Conservation (phyloP, 2,888 invertebrate species). For the Eurytoma californica region DNA sequence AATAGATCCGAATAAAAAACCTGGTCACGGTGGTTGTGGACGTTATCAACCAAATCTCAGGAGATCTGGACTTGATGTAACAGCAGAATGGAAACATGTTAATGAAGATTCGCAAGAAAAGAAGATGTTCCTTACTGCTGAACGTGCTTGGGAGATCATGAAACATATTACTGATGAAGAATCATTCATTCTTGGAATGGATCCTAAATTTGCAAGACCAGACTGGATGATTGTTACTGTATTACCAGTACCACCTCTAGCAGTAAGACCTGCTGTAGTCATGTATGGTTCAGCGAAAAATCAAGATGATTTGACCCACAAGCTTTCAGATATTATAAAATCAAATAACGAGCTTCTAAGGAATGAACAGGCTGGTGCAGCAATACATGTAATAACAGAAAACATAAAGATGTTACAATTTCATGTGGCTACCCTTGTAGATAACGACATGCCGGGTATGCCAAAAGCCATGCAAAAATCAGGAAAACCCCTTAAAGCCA, state of each 20-base stretch:
- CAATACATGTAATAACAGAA: slow-evolving; percentile 97
- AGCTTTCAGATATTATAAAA: slow-evolving; percentile 98
- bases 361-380: slow-evolving; percentile 97
- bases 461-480: slow-evolving; percentile 99
- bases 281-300: slow-evolving; percentile 99
- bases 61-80: slow-evolving; percentile 92
- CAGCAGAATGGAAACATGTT: slow-evolving; percentile 98
- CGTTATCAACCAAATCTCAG: slow-evolving; percentile 96
- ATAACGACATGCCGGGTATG: slow-evolving; percentile 99
- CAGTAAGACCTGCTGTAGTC: slow-evolving; percentile 97
- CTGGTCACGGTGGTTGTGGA: slow-evolving; percentile 96
- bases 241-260: slow-evolving; percentile 96
- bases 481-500: slow-evolving; percentile 97
- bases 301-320: slow-evolving; percentile 99
- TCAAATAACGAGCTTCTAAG: slow-evolving; percentile 95
- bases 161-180: slow-evolving; percentile 98
- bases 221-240: slow-evolving; percentile 99
- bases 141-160: slow-evolving; percentile 97
- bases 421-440: slow-evolving; percentile 97
- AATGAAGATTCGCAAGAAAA: slow-evolving; percentile 99
- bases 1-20: slow-evolving; percentile 77
- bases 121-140: slow-evolving; percentile 94
- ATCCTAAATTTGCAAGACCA: slow-evolving; percentile 96
- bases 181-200: slow-evolving; percentile 95
- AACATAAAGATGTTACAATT: slow-evolving; percentile 99